A percentile compares a stretch with the other conserved stretches of the same genome.
phyloP scores from a whole-genome alignment of 1,140 invertebrate genomes.

The Adoxophyes honmai region DNA sequence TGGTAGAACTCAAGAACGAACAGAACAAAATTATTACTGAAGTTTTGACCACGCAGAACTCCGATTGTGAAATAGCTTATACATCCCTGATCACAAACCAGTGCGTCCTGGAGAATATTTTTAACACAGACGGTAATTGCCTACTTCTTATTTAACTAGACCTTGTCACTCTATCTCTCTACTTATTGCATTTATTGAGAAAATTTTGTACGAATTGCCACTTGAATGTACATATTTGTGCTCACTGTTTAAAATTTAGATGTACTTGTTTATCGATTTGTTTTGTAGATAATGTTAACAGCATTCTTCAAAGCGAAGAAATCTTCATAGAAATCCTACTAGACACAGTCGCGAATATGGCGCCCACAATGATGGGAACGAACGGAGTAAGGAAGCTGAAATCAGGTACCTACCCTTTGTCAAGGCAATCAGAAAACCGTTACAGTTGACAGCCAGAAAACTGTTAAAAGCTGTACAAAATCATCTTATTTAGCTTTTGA shows the following conservation, averaged over 20 bases:
- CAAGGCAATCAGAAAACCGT: too few species aligned
- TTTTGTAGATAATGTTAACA: constrained; percentile 63
- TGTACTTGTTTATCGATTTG: constrained; percentile 3
- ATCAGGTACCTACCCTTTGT: too few species aligned
- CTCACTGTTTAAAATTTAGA: too few species aligned
- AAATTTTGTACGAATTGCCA: too few species aligned
- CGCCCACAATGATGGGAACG: constrained; percentile 54
- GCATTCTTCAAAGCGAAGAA: constrained; percentile 72
- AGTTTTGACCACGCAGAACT: constrained; percentile 47
- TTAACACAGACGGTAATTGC: constrained; percentile 52
- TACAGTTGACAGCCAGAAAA: too few species aligned
- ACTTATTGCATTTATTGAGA: too few species aligned
- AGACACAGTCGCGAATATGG: constrained; percentile 66
- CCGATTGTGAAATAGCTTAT: constrained; percentile 67
- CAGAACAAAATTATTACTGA: constrained; percentile 49
- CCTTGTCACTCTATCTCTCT: too few species aligned
- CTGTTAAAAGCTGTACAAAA: too few species aligned
- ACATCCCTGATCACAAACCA: constrained; percentile 62
- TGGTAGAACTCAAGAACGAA: constrained; percentile 59
- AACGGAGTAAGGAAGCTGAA: constrained; percentile 69
- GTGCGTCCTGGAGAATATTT: constrained; percentile 48
- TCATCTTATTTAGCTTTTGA: too few species aligned
- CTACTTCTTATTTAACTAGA: neutral
- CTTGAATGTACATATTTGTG: too few species aligned
- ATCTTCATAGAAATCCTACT: constrained; percentile 72